Evolutionary conservation across 2,888 invertebrate genomes (phyloP), one percentile per base, ranked within the genome.

Genomic region (Xestoiulus laeticollis): DNA sequence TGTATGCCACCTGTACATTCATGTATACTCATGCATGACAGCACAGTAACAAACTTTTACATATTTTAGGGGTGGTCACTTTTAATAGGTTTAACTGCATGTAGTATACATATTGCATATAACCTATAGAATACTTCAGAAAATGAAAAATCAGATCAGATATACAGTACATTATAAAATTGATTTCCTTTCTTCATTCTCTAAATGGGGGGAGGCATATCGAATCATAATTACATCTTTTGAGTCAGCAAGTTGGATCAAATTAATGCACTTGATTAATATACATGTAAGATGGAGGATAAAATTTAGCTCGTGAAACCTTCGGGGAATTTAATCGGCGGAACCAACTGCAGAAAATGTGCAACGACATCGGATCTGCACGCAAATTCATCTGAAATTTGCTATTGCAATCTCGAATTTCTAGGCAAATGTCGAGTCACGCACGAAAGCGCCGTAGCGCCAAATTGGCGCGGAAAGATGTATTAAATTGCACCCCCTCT

Each of bases 341-440:
- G 59, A 59, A 59, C 59, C 59, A n/a, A 19, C 59, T n/a, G 59
- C 5, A 3, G 59, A 19, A 59, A 59, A 59, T 59, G 16, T 59
- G n/a, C 59, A 16, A 19, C n/a, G 59, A 59, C 59, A 59, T 59
- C 59, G 2, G 19, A 59, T 59, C 59, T 59, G 3, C 59, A 59
- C 59, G 59, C 59, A 19, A 59, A 16, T 59, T 59, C 59, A 59
- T 59, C n/a, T n/a, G 59, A 59, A 59, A 59, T 59, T 59, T 59
- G 59, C 59, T 19, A 16, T n/a, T 59, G n/a, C 59, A 59, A n/a
- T n/a, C n/a, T 59, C 59, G n/a, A 59, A 59, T 59, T 59, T 59
- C 59, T 59, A 59, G n/a, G 59, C 59, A 59, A 59, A 59, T 59
- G 59, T 59, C 59, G 59, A 59, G 59, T 59, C 59, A 59, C 59